Evolutionary conservation across 2,888 invertebrate species (phyloP).

Genomic region (Falcaria lacertinaria): DNA sequence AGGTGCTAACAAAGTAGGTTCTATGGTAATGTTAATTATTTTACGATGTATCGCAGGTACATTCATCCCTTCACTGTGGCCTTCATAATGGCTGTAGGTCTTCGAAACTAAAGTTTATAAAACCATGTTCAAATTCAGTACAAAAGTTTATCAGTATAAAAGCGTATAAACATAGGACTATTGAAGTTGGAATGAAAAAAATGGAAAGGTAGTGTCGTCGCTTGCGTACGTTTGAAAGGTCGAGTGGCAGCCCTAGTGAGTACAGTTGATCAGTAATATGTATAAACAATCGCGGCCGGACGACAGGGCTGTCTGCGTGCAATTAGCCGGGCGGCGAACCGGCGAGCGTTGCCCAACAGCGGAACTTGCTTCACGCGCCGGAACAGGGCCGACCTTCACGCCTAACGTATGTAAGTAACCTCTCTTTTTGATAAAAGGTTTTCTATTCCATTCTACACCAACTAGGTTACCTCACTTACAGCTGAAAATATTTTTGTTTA

Average conservation of each 20-base stretch:
- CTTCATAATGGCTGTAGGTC: no score
- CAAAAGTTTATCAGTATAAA: no score
- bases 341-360: conserved; percentile 52
- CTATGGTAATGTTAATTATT: neutral
- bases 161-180: neutral
- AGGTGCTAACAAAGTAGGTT: neutral
- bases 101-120: no score
- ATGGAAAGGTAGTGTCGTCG: no score
- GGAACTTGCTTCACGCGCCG: conserved; percentile 69
- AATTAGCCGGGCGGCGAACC: conserved; percentile 56
- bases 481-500: no score
- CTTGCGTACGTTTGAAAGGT: no score
- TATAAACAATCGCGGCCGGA: conserved; percentile 36
- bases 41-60: neutral
- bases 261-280: conserved; percentile 36
- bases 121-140: no score
- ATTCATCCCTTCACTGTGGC: no score
- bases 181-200: conserved; percentile 1
- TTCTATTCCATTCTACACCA: conserved; percentile 26
- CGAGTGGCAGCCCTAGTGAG: conserved; percentile 26
- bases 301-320: conserved; percentile 34
- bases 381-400: conserved; percentile 64
- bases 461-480: conserved; percentile 1
- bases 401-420: conserved; percentile 38
- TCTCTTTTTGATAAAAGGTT: conserved; percentile 37